Evolutionary conservation across 2,888 invertebrate species (phyloP).

Genomic region (Morinoia aosen): DNA sequence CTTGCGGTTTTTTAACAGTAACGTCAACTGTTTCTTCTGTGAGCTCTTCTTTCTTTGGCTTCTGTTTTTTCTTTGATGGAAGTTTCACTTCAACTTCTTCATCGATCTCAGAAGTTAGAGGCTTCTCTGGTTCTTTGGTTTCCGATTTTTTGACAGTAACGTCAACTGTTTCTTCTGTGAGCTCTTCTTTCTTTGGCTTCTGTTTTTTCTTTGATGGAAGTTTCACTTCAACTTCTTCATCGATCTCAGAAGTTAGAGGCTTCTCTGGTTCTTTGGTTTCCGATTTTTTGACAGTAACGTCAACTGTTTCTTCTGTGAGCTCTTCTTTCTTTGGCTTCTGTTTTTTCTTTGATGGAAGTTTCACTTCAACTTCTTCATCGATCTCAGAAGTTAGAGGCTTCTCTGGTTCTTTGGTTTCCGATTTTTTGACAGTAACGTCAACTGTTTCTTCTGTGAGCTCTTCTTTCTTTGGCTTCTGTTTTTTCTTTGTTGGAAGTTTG

Average conservation of each 20-base stretch:
- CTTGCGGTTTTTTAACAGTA: too few relatives aligned
- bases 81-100: too few relatives aligned
- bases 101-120: constrained; percentile 72
- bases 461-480: constrained; percentile 57
- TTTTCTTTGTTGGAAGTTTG: constrained; percentile 52
- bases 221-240: constrained; percentile 55
- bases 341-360: constrained; percentile 56
- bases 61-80: too few relatives aligned
- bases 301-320: constrained; percentile 30
- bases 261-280: constrained; percentile 71
- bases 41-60: too few relatives aligned
- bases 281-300: constrained; percentile 70
- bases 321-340: constrained; percentile 52
- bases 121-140: constrained; percentile 68
- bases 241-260: constrained; percentile 81
- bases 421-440: constrained; percentile 70
- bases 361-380: constrained; percentile 71
- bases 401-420: constrained; percentile 69
- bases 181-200: constrained; percentile 66
- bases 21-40: too few relatives aligned
- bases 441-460: constrained; percentile 29
- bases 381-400: constrained; percentile 70
- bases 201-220: constrained; percentile 54
- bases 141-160: constrained; percentile 74
- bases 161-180: constrained; percentile 77